Base-by-base conservation (phyloP, 1,140 invertebrate species). In the Geopemphigus sp. region DNA sequence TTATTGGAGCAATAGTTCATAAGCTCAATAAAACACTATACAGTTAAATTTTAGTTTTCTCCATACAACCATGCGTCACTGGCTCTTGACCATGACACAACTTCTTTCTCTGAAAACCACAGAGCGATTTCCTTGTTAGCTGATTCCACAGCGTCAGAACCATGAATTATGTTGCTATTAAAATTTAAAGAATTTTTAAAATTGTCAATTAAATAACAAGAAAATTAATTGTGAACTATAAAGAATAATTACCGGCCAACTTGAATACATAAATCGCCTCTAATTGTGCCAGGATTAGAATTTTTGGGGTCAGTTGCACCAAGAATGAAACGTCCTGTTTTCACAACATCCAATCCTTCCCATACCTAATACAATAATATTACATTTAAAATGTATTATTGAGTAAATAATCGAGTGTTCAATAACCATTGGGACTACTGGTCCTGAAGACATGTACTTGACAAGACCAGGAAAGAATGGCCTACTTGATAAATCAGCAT, bases 401-500 rank as follows among this genome's bases (percentile, higher is more conserved):
- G 26, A 29, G 22, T 14, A 12, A 72, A 29, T n/a, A 54, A 54
- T 45, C 17, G 22, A 17, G 15, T 47, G 2, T 26, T 0, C 12
- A 80, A 54, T 86, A 84, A 91, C 96, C 97, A 99, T 99, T 63
- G 97, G 94, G 80, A 98, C 95, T 83, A 99, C 94, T 82, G 98
- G 97, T 82, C 97, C 98, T 82, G 95, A 96, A 83, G 90, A 90
- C 97, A 99, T 99, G 88, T 99, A 99, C 83, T 95, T 93, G 22
- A 99, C 90, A 68, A 99, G 89, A 84, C 94, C 93, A 80, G 92
- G 89, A 89, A 98, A 99, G 89, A 99, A 99, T 64, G 95, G 94
- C 82, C 91, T 92, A 29, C 86, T 86, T 39, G 93, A 87, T 47
- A 99, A 89, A 85, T 99, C 98, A 82, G 92, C 90, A 87, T 99